A percentile compares a stretch with the other conserved stretches of the same genome.
phyloP scores from a whole-genome alignment of 1,140 invertebrate genomes.

The Panagrolaimus sp. region DNA sequence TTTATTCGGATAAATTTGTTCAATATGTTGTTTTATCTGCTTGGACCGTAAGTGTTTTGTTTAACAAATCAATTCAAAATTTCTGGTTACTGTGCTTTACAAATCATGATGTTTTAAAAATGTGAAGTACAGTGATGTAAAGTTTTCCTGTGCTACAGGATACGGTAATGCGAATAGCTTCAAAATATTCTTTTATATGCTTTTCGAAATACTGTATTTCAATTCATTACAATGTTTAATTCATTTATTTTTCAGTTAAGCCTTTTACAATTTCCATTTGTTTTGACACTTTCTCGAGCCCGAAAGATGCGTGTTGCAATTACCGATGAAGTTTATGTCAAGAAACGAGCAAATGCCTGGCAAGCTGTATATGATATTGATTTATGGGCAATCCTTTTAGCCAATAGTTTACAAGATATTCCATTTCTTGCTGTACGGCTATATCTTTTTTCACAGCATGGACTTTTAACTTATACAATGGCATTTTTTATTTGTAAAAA shows the following conservation, averaged over 20 bases:
- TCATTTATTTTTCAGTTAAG: conserved; percentile 38
- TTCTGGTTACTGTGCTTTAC: no score
- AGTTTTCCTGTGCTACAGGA: no score
- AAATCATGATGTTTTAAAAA: no score
- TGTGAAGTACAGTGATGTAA: no score
- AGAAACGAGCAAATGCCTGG: conserved; percentile 30
- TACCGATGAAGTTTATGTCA: conserved; percentile 44
- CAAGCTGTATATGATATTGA: conserved; percentile 48
- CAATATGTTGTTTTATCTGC: conserved; percentile 51
- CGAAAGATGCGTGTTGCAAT: conserved; percentile 57
- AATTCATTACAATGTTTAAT: not conserved
- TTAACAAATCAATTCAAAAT: no score
- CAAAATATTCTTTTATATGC: not conserved
- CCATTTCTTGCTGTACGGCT: conserved; percentile 55
- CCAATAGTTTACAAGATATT: conserved; percentile 52
- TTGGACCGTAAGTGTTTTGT: conserved; percentile 48
- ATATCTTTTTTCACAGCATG: conserved; percentile 42
- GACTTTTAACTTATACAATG: conserved; percentile 54
- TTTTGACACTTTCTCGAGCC: conserved; percentile 49
- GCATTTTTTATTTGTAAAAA: conserved; percentile 57
- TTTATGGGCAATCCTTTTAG: conserved; percentile 55
- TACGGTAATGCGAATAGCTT: no score
- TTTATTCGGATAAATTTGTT: conserved; percentile 39
- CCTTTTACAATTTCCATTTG: conserved; percentile 55
- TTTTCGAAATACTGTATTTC: not conserved